Evolutionary conservation across 2,888 invertebrate genomes (phyloP), one percentile per base, ranked within the genome.

Genomic region (Entomobrya proxima): DNA sequence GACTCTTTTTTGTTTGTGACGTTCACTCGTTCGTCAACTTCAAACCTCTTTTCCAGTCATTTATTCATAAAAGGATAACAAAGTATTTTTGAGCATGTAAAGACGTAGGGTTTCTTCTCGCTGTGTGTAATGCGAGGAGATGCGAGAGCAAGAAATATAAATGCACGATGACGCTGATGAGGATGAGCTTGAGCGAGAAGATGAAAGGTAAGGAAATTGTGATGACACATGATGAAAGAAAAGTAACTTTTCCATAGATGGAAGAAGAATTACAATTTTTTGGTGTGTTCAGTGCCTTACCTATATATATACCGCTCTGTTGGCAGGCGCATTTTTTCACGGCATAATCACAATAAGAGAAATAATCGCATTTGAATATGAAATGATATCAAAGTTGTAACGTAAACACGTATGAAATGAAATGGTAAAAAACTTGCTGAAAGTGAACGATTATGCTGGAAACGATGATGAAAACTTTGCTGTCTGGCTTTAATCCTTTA

Each of bases 351-450:
- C 5, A 67, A 67, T 64, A 64, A 5, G 7, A 55, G 55, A 27
- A 55, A 76, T 76, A 76, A 76, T 76, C 58, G 44, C 76, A 76
- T 76, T 76, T 40, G 61, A 76, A 75, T 58, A 40, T 40, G 37
- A 76, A 40, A 58, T 40, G 67, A 35, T 58, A 64, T 64, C 18
- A 35, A 6, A 15, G 13, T 6, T 64, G n/a, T n/a, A n/a, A n/a
- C n/a, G n/a, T n/a, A n/a, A n/a, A n/a, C 21, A 40, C 24, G 30
- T 2, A 67, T 40, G 40, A 27, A 67, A 11, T 67, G 37, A 67
- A 15, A 67, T 18, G 18, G n/a, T n/a, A n/a, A n/a, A 32, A 21
- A 40, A 18, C 40, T 2, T 32, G 61, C 37, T 67, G 67, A 67
- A 67, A 67, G 67, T 67, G 67, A 67, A 24, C 40, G 67, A 67